These are phyloP conservation scores for Galeopterus variegatus DNA, from an alignment of 2,113 vertebrate genomes.

Conservation along the genomic window DNA sequence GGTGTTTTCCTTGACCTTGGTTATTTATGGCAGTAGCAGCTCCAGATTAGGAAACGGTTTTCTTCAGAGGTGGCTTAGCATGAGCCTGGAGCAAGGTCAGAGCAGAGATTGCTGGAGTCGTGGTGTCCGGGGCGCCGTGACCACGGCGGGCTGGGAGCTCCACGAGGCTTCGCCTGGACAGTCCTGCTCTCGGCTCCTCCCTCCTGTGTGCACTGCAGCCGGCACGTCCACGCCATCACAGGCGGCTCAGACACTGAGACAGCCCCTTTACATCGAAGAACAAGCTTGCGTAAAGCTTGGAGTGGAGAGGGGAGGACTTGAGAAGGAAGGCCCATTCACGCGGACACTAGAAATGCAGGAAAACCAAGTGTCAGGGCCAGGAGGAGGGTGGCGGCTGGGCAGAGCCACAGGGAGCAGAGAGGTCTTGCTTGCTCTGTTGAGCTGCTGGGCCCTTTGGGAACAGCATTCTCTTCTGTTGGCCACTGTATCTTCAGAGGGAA, in stretches of 20 bases:
- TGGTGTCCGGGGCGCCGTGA: neutral
- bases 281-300: neutral
- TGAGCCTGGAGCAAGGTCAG: neutral
- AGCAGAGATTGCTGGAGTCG: neutral
- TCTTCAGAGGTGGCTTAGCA: neutral
- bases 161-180: neutral
- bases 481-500: neutral
- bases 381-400: fast-evolving
- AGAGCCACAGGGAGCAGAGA: neutral
- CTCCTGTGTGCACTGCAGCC: neutral
- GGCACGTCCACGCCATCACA: neutral
- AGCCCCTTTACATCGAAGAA: neutral
- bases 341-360: neutral
- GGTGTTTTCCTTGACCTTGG: neutral
- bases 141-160: neutral
- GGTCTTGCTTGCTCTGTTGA: neutral
- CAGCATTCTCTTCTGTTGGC: neutral
- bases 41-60: neutral
- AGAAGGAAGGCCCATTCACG: neutral
- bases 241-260: neutral
- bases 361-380: fast-evolving
- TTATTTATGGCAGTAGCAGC: neutral
- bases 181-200: neutral
- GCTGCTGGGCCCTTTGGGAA: neutral
- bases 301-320: no score